These are phyloP conservation scores for Brotogeris chrysoptera DNA, from an alignment of 2,797 vertebrate species.

Conservation along the genomic window DNA sequence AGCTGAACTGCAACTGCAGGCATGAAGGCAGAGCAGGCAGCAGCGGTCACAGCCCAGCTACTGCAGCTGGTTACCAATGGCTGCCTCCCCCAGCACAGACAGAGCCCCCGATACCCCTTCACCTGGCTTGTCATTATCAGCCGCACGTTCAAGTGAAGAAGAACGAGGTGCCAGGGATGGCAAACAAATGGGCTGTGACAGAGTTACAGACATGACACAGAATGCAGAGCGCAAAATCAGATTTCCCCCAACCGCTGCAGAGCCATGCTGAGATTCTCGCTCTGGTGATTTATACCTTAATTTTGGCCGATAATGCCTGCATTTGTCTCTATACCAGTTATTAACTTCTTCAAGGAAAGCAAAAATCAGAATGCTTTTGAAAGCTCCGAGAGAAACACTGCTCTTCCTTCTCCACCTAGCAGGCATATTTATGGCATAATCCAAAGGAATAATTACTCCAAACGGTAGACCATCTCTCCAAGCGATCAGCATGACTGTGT, in stretches of 20 bases:
- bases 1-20: background rate
- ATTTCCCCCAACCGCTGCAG: background rate
- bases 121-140: background rate
- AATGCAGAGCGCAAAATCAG: background rate
- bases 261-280: background rate
- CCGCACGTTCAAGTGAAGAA: background rate
- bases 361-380: slow-evolving; percentile 9
- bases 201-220: background rate
- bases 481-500: background rate
- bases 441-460: background rate
- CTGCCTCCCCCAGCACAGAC: background rate
- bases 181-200: background rate
- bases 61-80: background rate
- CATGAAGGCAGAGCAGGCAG: rapidly evolving
- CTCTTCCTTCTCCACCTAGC: background rate
- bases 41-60: background rate
- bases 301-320: background rate
- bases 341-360: slow-evolving; percentile 12
- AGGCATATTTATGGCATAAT: background rate
- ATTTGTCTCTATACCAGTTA: slow-evolving; percentile 17
- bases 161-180: background rate
- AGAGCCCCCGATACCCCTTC: background rate
- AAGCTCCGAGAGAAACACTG: background rate
- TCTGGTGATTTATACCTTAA: slow-evolving; percentile 37
- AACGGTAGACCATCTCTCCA: background rate